A percentile compares a stretch with the other conserved stretches of the same genome.
These are phyloP conservation scores for Oedothorax gibbosus DNA, from an alignment of 1,140 invertebrate species.

Conservation along the genomic window DNA sequence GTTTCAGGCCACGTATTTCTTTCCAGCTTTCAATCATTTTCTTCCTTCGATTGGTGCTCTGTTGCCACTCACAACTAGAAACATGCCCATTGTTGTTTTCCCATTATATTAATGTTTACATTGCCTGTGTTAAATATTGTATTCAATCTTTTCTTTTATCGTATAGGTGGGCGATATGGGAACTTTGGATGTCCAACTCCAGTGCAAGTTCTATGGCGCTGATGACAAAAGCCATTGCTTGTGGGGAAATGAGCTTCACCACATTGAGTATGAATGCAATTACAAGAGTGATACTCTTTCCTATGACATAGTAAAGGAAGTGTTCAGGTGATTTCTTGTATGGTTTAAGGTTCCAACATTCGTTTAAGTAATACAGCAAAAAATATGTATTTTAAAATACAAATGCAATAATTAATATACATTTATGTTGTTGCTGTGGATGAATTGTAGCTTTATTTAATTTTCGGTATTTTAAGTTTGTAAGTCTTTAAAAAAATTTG, in stretches of 20 bases:
- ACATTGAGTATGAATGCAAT: conserved; percentile 73
- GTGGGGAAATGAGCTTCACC: conserved; percentile 73
- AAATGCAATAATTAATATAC: too few relatives aligned
- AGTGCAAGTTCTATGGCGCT: conserved; percentile 73
- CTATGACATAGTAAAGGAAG: conserved; percentile 46
- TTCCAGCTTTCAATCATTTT: too few relatives aligned
- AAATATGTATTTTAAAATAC: too few relatives aligned
- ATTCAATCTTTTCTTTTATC: background rate
- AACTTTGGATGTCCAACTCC: conserved; percentile 71
- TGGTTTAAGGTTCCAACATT: background rate
- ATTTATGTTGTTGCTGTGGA: background rate
- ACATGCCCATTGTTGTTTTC: too few relatives aligned
- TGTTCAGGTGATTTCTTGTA: conserved; percentile 38
- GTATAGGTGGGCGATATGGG: conserved; percentile 35
- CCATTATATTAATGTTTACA: too few relatives aligned
- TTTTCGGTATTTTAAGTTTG: too few relatives aligned
- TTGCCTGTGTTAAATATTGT: too few relatives aligned
- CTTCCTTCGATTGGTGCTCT: too few relatives aligned
- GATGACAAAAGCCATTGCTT: conserved; percentile 72
- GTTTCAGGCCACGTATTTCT: too few relatives aligned
- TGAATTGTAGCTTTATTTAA: too few relatives aligned
- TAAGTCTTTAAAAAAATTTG: too few relatives aligned
- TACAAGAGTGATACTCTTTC: conserved; percentile 64
- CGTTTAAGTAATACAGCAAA: background rate
- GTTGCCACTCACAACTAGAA: too few relatives aligned